Conservation (phyloP, 1,140 invertebrate species). For the Pissodes strobi region DNA sequence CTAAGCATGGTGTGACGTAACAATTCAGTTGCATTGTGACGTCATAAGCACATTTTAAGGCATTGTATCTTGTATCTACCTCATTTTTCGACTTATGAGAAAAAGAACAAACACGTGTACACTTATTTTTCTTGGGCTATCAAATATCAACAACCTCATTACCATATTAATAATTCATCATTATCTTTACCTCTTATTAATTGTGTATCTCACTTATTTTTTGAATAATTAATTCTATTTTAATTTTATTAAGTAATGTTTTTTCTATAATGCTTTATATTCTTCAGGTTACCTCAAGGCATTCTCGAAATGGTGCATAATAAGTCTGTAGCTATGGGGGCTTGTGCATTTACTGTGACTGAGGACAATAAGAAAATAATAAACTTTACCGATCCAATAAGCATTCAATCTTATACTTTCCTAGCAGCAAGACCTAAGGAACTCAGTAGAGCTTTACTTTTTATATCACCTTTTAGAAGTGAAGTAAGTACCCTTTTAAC, state of each 20-base stretch:
- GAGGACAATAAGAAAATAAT: slow-evolving; percentile 65
- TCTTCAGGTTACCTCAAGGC: slow-evolving; percentile 53
- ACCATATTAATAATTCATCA: no score
- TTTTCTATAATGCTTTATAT: slow-evolving; percentile 28
- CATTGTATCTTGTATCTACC: no score
- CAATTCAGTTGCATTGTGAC: no score
- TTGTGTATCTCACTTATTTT: no score
- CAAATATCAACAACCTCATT: no score
- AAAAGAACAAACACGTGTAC: no score
- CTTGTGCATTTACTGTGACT: slow-evolving; percentile 72
- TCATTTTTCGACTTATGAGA: no score
- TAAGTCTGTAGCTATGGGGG: slow-evolving; percentile 69
- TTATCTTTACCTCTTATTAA: no score
- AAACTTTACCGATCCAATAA: slow-evolving; percentile 80
- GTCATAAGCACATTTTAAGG: no score
- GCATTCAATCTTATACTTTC: slow-evolving; percentile 78
- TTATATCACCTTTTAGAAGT: slow-evolving; percentile 81
- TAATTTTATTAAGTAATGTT: neutral
- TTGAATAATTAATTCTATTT: neutral
- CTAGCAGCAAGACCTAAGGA: slow-evolving; percentile 75
- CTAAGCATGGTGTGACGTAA: no score
- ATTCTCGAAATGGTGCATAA: slow-evolving; percentile 55
- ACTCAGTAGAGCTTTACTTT: slow-evolving; percentile 77
- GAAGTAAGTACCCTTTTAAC: slow-evolving; percentile 62
- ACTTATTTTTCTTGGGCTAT: no score